Percentiles rank a stretch among this genome's conserved stretches.
These are phyloP conservation scores for Catocala fraxini DNA, from an alignment of 2,888 invertebrate genomes.

Conservation along the genomic window DNA sequence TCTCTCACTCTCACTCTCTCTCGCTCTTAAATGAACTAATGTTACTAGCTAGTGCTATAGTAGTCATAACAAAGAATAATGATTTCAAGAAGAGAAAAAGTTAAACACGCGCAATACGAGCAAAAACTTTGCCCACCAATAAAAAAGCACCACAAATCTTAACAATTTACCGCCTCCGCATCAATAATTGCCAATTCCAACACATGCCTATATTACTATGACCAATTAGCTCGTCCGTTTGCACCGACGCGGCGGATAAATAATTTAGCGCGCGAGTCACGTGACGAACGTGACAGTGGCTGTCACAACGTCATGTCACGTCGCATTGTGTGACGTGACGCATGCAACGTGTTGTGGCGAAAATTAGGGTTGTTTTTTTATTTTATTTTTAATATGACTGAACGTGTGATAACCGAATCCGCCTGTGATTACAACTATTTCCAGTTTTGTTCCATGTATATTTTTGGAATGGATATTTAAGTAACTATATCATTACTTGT, in stretches of 20 bases:
- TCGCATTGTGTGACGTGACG: constrained; percentile 29
- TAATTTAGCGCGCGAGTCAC: constrained; percentile 45
- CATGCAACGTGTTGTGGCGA: constrained; percentile 25
- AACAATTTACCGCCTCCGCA: constrained; percentile 11
- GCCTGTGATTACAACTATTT: no score
- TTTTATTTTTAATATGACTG: not conserved
- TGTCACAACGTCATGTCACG: constrained; percentile 57
- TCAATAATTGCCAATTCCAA: constrained; percentile 22
- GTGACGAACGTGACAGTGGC: constrained; percentile 58
- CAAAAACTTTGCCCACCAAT: no score
- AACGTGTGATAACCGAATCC: no score
- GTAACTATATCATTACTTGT: no score
- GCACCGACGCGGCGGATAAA: constrained; percentile 43
- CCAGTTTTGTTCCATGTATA: no score
- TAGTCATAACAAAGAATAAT: no score
- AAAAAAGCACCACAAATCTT: not conserved
- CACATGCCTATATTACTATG: constrained; percentile 40
- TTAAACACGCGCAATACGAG: no score
- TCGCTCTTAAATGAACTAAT: no score
- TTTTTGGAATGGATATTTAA: no score
- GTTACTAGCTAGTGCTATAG: no score
- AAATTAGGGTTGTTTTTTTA: constrained; percentile 44
- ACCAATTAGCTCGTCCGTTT: constrained; percentile 44
- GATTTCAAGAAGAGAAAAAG: no score
- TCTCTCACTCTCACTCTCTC: no score